Percentiles rank a stretch among this genome's conserved stretches.
These are phyloP conservation scores for Steinernema feltiae DNA, from an alignment of 1,140 invertebrate species.

Conservation along the genomic window DNA sequence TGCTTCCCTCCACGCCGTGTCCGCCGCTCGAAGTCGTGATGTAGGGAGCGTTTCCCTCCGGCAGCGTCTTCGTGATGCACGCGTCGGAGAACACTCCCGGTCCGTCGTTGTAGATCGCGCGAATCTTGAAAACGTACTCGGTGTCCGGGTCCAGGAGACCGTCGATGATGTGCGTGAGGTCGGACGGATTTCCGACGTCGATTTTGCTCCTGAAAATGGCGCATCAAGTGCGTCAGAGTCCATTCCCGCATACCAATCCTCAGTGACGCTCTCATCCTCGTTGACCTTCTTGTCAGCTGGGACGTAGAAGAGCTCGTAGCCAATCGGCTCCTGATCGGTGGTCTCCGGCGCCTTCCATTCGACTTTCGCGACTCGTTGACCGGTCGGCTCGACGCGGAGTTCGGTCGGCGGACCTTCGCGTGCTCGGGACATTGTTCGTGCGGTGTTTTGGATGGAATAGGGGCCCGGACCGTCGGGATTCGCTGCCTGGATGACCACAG, in stretches of 20 bases:
- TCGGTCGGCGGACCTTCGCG: slow-evolving; percentile 51
- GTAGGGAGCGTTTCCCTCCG: slow-evolving; percentile 54
- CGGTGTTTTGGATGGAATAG: slow-evolving; percentile 53
- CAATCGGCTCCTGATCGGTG: slow-evolving; percentile 44
- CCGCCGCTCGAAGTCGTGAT: slow-evolving; percentile 55
- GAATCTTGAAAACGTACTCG: slow-evolving; percentile 57
- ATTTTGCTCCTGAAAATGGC: slow-evolving; percentile 45
- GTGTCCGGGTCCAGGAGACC: slow-evolving; percentile 52
- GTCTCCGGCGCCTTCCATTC: slow-evolving; percentile 48
- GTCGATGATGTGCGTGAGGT: slow-evolving; percentile 39
- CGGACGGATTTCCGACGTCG: slow-evolving; percentile 34
- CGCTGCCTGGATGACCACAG: slow-evolving; percentile 55
- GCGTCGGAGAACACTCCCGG: slow-evolving; percentile 57
- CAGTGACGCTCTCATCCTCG: slow-evolving; percentile 45
- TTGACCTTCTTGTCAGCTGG: slow-evolving; percentile 54
- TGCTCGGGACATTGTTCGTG: slow-evolving; percentile 52
- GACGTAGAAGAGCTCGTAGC: slow-evolving; percentile 55
- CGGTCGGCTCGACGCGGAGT: slow-evolving; percentile 49
- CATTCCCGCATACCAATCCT: slow-evolving; percentile 18
- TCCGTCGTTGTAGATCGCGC: slow-evolving; percentile 52
- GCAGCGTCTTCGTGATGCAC: slow-evolving; percentile 57
- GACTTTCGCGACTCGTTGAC: slow-evolving; percentile 49
- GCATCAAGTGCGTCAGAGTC: background rate
- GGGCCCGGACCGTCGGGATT: slow-evolving; percentile 56
- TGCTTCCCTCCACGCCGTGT: slow-evolving; percentile 48